Evolutionary conservation across 2,888 invertebrate genomes (phyloP).

Genomic region (Drosophila kambysellisi): DNA sequence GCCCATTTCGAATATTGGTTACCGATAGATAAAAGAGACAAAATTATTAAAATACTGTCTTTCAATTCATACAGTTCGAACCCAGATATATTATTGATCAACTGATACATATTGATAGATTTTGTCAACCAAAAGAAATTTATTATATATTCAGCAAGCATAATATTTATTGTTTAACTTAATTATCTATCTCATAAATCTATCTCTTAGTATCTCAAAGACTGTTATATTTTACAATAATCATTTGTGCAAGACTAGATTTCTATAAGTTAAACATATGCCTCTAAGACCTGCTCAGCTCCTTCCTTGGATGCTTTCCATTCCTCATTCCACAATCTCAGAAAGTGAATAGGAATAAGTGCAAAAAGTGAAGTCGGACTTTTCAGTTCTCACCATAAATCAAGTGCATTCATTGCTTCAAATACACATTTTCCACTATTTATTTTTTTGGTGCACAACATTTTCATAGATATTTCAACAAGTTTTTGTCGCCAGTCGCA

Average conservation of each 20-base stretch:
- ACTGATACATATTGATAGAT: not conserved
- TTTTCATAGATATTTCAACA: conserved; percentile 38
- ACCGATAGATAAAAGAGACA: not conserved
- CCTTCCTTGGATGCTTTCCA: not conserved
- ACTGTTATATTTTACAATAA: not conserved
- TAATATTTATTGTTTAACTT: not conserved
- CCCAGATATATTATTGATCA: no score
- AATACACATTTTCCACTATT: not conserved
- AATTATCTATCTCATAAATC: not conserved
- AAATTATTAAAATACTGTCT: not conserved
- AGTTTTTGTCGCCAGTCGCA: conserved; percentile 21
- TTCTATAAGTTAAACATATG: not conserved
- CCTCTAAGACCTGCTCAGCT: not conserved
- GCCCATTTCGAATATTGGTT: not conserved
- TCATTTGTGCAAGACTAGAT: not conserved
- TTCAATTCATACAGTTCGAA: no score
- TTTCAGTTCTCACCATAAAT: not conserved
- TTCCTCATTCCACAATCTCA: not conserved
- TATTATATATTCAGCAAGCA: not conserved
- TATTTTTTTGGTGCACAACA: conserved; percentile 4
- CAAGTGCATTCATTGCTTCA: not conserved
- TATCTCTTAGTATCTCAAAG: not conserved
- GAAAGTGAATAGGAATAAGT: not conserved
- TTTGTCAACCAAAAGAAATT: not conserved
- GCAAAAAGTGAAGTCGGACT: not conserved